A percentile compares a stretch with the other conserved stretches of the same genome.
phyloP scores from a whole-genome alignment of 2,797 vertebrate genomes.

The Microctenopoma stevenorrisi region DNA sequence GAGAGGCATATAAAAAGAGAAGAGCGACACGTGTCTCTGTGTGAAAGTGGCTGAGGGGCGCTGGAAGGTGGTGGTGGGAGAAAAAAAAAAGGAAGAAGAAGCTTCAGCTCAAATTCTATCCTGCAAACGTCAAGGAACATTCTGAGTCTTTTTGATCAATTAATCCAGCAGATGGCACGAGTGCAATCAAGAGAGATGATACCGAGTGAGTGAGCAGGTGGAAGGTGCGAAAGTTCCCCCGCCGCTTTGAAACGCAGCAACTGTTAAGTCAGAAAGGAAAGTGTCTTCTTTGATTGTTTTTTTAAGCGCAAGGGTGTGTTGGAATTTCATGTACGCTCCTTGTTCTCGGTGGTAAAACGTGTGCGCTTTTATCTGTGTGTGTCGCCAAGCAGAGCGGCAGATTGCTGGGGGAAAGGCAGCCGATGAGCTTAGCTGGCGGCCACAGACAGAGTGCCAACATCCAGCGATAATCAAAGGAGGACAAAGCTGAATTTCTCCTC shows the following conservation, averaged over 20 bases:
- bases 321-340: neutral
- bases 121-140: conserved; percentile 71
- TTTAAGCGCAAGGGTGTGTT: neutral
- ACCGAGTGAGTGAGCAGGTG: conserved; percentile 65
- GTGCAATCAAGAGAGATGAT: conserved; percentile 61
- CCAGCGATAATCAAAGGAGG: conserved; percentile 71
- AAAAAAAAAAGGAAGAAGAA: neutral
- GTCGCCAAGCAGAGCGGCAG: conserved; percentile 32
- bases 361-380: conserved; percentile 2
- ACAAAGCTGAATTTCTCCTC: conserved; percentile 57
- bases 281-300: conserved; percentile 3
- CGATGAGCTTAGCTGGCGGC: conserved; percentile 45
- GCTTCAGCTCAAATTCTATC: conserved; percentile 65
- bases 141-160: conserved; percentile 81
- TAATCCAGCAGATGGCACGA: conserved; percentile 77
- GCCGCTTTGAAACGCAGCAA: conserved; percentile 59
- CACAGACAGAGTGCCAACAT: conserved; percentile 45
- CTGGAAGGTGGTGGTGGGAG: conserved; percentile 3
- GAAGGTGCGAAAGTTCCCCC: conserved; percentile 64
- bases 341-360: neutral
- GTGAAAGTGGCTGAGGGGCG: conserved; percentile 41
- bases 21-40: conserved; percentile 29
- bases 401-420: conserved; percentile 40
- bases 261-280: conserved; percentile 44
- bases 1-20: conserved; percentile 55